These are phyloP conservation scores for Pheosia gnoma DNA, from an alignment of 2,888 invertebrate genomes.

Conservation along the genomic window DNA sequence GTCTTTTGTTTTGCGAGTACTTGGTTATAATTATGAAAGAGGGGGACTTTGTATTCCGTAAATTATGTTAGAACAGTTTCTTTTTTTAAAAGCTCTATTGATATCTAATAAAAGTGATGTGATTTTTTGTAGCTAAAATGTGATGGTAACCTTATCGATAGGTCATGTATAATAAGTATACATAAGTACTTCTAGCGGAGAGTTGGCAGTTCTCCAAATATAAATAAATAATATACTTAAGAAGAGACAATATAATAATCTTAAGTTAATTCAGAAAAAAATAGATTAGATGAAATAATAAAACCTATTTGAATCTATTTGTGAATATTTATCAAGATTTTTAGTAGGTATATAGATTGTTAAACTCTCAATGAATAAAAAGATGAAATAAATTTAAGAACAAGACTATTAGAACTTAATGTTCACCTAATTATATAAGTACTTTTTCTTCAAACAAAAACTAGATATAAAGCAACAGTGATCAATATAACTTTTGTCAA, in stretches of 20 bases:
- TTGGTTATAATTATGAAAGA: conserved; percentile 7
- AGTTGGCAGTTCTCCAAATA: not conserved
- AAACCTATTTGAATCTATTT: too few species aligned
- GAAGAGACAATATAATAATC: not conserved
- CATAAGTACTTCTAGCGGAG: not conserved
- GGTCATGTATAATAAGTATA: not conserved
- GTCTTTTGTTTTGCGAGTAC: conserved; percentile 3
- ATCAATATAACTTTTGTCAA: conserved; percentile 28
- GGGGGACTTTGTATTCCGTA: not conserved
- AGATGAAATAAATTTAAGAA: not conserved
- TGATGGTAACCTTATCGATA: not conserved
- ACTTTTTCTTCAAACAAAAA: not conserved
- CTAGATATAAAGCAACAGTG: conserved; percentile 17
- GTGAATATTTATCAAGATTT: too few species aligned
- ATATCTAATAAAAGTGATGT: not conserved
- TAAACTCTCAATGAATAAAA: not conserved
- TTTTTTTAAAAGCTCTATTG: not conserved
- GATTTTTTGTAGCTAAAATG: not conserved
- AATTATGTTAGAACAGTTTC: not conserved
- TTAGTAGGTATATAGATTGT: not conserved
- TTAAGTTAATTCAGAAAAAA: not conserved
- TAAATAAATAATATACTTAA: not conserved
- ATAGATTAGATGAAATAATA: too few species aligned
- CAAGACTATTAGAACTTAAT: not conserved
- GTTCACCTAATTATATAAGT: not conserved